These are phyloP conservation scores for Pelobates fuscus DNA, from an alignment of 2,113 vertebrate species.

Conservation along the genomic window DNA sequence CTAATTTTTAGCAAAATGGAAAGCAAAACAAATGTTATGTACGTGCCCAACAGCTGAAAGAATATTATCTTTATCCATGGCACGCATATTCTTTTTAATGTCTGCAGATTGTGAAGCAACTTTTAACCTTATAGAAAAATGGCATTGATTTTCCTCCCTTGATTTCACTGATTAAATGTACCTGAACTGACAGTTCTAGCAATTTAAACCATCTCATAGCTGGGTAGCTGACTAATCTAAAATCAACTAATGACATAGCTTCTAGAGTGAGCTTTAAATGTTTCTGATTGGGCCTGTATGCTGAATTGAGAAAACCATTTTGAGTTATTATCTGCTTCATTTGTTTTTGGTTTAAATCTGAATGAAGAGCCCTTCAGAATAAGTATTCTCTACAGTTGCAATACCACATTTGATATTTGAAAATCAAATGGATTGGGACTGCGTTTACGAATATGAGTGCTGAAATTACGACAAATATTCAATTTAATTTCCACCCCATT, in stretches of 20 bases:
- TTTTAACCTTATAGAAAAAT: constrained; percentile 50
- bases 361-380: constrained; percentile 40
- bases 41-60: constrained; percentile 20
- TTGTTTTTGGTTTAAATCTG: constrained; percentile 56
- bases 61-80: constrained; percentile 14
- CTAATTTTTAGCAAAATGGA: constrained; percentile 43
- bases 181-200: constrained; percentile 52
- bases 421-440: constrained; percentile 52
- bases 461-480: constrained; percentile 17
- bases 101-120: constrained; percentile 48
- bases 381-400: constrained; percentile 45
- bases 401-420: constrained; percentile 48
- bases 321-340: constrained; percentile 53
- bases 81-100: constrained; percentile 28
- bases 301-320: constrained; percentile 52
- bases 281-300: constrained; percentile 51
- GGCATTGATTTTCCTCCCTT: constrained; percentile 53
- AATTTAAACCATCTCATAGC: constrained; percentile 50
- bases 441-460: constrained; percentile 29
- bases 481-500: background rate
- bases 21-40: constrained; percentile 23
- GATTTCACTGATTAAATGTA: constrained; percentile 60
- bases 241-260: constrained; percentile 54
- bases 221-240: constrained; percentile 57
- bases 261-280: constrained; percentile 51